Conservation (phyloP, 1,140 invertebrate species). For the Tetramorium parvispinum region DNA sequence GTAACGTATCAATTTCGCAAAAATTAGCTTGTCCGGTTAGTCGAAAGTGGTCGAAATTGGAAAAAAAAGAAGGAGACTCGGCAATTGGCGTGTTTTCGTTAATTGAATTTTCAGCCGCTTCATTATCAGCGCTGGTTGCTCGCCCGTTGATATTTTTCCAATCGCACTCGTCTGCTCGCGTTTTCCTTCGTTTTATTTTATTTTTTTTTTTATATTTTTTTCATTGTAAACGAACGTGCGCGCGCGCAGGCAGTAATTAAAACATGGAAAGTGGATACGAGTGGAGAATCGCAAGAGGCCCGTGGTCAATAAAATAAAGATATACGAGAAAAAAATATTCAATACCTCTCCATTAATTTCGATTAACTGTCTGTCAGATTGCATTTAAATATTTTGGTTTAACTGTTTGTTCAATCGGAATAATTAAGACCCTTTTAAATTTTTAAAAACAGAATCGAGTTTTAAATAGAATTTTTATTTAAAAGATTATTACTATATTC, state of each 20-base stretch:
- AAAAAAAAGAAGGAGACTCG: conserved; percentile 31
- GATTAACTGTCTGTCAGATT: neutral
- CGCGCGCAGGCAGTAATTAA: conserved; percentile 48
- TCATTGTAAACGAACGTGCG: conserved; percentile 42
- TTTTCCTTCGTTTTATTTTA: conserved; percentile 43
- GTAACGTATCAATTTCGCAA: conserved; percentile 51
- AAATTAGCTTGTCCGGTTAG: conserved; percentile 64
- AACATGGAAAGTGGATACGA: conserved; percentile 44
- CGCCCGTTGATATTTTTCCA: conserved; percentile 52
- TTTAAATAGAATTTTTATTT: neutral
- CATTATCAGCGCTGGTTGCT: conserved; percentile 37
- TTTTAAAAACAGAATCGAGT: neutral
- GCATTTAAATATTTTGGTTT: neutral
- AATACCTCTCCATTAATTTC: conserved; percentile 9
- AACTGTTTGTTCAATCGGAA: neutral
- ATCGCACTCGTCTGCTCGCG: conserved; percentile 19
- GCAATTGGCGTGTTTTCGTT: conserved; percentile 56
- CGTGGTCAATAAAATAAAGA: conserved; percentile 43
- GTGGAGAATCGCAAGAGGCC: conserved; percentile 18
- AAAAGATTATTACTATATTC: neutral
- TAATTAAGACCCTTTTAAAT: neutral
- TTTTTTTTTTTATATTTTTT: conserved; percentile 13
- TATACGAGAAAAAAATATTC: conserved; percentile 30
- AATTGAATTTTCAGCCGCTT: conserved; percentile 58
- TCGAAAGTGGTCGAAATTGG: conserved; percentile 38